A percentile compares a stretch with the other conserved stretches of the same genome.
phyloP scores from a whole-genome alignment of 2,797 vertebrate genomes.

The Hybognathus amarus region DNA sequence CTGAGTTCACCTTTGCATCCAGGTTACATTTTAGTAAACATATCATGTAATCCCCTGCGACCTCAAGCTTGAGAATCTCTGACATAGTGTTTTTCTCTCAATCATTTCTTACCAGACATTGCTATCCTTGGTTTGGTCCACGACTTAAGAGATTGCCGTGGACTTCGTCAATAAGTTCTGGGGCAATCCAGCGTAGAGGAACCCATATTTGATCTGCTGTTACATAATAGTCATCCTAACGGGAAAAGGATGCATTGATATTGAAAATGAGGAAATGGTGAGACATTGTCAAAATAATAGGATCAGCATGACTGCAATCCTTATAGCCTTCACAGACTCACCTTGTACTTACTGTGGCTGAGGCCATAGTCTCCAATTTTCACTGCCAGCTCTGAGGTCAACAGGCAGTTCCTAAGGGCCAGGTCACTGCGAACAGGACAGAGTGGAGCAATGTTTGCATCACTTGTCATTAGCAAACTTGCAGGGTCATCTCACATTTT shows the following conservation, averaged over 20 bases:
- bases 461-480: not conserved
- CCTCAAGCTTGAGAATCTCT: slow-evolving; percentile 5
- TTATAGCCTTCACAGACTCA: slow-evolving; percentile 66
- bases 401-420: slow-evolving; percentile 93
- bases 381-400: slow-evolving; percentile 91
- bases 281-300: not conserved
- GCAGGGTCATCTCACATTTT: slow-evolving; percentile 8
- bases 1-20: not conserved
- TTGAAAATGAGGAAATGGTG: not conserved
- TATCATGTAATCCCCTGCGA: not conserved
- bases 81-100: not conserved
- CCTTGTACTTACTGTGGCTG: slow-evolving; percentile 93
- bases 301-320: not conserved
- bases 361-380: slow-evolving; percentile 97
- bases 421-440: slow-evolving; percentile 83
- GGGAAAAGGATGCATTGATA: not conserved
- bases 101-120: slow-evolving; percentile 89
- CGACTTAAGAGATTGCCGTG: slow-evolving; percentile 94
- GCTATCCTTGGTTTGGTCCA: slow-evolving; percentile 95
- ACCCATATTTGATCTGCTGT: slow-evolving; percentile 98
- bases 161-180: slow-evolving; percentile 96
- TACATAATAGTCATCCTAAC: slow-evolving; percentile 96
- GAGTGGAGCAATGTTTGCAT: slow-evolving; percentile 16
- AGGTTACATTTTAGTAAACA: not conserved
- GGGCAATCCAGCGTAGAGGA: slow-evolving; percentile 96